Base-by-base conservation (phyloP, 2,113 vertebrate species). In the Naja naja region DNA sequence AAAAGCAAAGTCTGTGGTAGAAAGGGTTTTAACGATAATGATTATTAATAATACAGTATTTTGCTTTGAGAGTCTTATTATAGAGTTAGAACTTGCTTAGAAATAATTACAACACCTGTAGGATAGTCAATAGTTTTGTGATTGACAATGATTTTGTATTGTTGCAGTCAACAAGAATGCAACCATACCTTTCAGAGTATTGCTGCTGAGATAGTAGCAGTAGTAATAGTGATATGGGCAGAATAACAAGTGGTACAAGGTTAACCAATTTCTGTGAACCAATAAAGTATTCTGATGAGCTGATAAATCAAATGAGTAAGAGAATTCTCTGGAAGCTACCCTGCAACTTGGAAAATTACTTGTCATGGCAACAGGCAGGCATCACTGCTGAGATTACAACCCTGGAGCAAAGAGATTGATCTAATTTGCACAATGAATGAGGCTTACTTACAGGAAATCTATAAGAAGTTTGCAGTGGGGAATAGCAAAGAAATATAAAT, bases 361-460 rank as follows among this genome's bases (percentile, higher is more conserved):
- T 94, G 93, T 95, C 94, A 23, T 95, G 94, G 96, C 95, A 97
- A 94, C 89, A 85, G 0, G 1, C n/a, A 10, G 93, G 90, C 0
- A 0, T 95, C 95, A 94, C 88, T 96, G 94, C 94, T 91, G 94
- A 96, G 97, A 96, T 94, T 94, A 96, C 49, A 96, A 89, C 93
- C 91, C 94, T 94, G 95, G 94, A 96, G 94, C 89, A 95, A 96
- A 96, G 55, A 96, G 95, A 96, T 96, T 94, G 96, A 96, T 95
- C 95, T 96, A 94, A 97, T 97, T 98, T 97, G 96, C 95, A 94
- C 96, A 97, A 95, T 95, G 96, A 97, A 96, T 96, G 96, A 96
- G 96, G 94, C 56, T 94, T 95, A 93, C 87, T 96, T 97, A 97
- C 97, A 96, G 96, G 97, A 97, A 98, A 98, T 97, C 97, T 96